Base-by-base conservation (phyloP, 1,140 invertebrate species). In the Mylabris phalerata region DNA sequence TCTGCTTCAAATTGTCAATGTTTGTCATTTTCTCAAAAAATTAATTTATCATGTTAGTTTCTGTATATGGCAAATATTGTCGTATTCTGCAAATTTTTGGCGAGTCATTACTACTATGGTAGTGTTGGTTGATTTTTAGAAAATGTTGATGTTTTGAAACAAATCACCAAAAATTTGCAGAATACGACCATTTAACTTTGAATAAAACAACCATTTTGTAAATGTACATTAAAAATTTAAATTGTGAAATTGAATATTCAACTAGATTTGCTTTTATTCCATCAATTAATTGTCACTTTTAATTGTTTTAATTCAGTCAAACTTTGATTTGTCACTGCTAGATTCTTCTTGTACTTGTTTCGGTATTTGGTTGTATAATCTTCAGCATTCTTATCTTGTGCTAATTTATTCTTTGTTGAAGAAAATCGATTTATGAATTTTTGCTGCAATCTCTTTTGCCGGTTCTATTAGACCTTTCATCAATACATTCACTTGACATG, bases 391-490 rank as follows among this genome's bases (percentile, higher is more conserved):
- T 90, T 90, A 0, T 84, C 79, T 71, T 90, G 85, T 48, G 84
- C 82, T 40, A 95, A 71, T 68, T 89, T 93, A 9, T 76, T 76
- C 61, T 93, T 79, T 25, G 83, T 84, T 69, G 75, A 5, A 95
- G 72, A 50, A 80, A 79, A 11, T 86, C 83, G 57, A 88, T 78
- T 71, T 92, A 48, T 85, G 76, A 26, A 97, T 75, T 71, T 93
- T 93, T 19, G 19, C 19, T 3, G 82, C 76, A 4, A 91, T 82
- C 74, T 98, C 94, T 74, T 95, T 95, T 27, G 78, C 76, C 0
- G 89, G 82, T 75, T 98, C 93, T 64, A 98, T 93, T 1, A 96
- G 77, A 45, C 93, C 93, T 85, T 95, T 93, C 0, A 97, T 77
- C 42, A 93, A 74, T 43, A 97, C 75, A 78, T 94, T 86, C 9